A percentile compares a stretch with the other conserved stretches of the same genome.
Evolutionary conservation across 2,888 invertebrate genomes (phyloP).

Genomic region (Hartigia nigra): DNA sequence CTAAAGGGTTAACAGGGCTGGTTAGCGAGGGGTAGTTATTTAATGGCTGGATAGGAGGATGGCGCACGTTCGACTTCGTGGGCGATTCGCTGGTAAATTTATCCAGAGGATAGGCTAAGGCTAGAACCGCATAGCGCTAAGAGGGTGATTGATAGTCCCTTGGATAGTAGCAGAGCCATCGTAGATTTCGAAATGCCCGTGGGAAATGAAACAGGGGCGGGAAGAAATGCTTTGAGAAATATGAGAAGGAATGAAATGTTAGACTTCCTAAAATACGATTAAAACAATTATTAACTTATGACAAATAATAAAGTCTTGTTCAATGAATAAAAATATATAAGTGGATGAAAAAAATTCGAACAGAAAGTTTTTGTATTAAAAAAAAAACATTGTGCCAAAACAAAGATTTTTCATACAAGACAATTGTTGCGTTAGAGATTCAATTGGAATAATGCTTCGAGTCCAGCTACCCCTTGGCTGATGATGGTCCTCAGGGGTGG

Average conservation of each 20-base stretch:
- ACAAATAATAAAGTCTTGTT: background rate
- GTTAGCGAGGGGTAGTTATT: background rate
- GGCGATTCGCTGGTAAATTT: background rate
- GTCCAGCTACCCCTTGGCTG: conserved; percentile 10
- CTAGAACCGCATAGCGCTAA: background rate
- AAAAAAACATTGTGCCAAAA: too few relatives aligned
- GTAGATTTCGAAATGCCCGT: background rate
- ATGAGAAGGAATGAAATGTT: background rate
- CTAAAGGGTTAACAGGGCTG: background rate
- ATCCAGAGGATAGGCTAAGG: background rate
- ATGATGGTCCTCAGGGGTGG: conserved; percentile 16
- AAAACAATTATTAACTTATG: background rate
- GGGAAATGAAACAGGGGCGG: background rate
- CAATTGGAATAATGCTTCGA: background rate
- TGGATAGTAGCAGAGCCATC: background rate
- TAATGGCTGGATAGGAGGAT: background rate
- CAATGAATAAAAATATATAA: background rate
- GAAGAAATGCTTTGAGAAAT: background rate
- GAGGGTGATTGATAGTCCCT: background rate
- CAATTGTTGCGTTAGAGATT: background rate
- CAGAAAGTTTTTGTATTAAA: too few relatives aligned
- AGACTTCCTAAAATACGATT: background rate
- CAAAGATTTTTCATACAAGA: too few relatives aligned
- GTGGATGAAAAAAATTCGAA: background rate
- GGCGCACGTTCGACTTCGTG: background rate